Conservation (phyloP, 2,888 invertebrate species). For the Parelbella ahira region DNA sequence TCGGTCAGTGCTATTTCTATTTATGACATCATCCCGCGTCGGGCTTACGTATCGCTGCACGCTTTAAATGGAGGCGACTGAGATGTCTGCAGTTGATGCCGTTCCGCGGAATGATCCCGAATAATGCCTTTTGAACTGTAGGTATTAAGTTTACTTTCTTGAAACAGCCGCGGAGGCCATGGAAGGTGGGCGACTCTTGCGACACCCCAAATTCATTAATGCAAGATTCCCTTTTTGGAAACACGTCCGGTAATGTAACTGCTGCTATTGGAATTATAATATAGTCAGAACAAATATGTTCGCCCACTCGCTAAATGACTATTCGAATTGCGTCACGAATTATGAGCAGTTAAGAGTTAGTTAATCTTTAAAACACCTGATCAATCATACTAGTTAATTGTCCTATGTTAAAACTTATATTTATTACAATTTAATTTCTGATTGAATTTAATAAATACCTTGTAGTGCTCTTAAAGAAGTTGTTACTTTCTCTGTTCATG, state of each 20-base stretch:
- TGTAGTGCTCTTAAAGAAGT: constrained; percentile 93
- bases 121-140: constrained; percentile 65
- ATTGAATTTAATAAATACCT: constrained; percentile 82
- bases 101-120: constrained; percentile 75
- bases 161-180: constrained; percentile 45
- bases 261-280: constrained; percentile 61
- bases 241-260: constrained; percentile 52
- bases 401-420: neutral
- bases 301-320: constrained; percentile 33
- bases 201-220: constrained; percentile 69
- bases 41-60: constrained; percentile 80
- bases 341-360: constrained; percentile 24
- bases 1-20: constrained; percentile 79
- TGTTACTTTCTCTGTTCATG: constrained; percentile 95
- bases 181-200: constrained; percentile 59
- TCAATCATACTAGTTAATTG: constrained; percentile 1
- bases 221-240: constrained; percentile 74
- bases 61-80: constrained; percentile 80
- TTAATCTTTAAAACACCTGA: constrained; percentile 19
- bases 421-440: neutral
- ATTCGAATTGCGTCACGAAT: constrained; percentile 31
- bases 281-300: constrained; percentile 37
- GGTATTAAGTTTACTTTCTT: constrained; percentile 60
- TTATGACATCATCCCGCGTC: constrained; percentile 81
- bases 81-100: constrained; percentile 76